Base-by-base conservation (phyloP, 2,888 invertebrate genomes). In the Drosophila hamatofila region DNA sequence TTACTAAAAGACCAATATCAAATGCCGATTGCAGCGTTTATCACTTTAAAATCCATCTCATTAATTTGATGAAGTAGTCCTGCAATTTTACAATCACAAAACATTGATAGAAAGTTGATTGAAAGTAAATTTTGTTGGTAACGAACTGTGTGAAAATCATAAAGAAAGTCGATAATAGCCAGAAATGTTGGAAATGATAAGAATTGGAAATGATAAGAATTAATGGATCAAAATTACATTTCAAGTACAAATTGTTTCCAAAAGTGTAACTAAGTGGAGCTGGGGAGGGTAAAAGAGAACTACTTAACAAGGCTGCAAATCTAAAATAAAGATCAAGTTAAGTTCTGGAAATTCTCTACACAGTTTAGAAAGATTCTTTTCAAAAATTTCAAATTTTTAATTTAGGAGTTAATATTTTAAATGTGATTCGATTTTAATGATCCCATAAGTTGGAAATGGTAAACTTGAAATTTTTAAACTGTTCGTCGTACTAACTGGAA, bases 41-140 rank as follows among this genome's bases (percentile, higher is more conserved):
- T 86, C 91, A 92, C 90, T 92, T 92, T 92, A 92, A 92, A 80
- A 92, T 92, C 92, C 92, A 92, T 88, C 92, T 92, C 91, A 92
- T 91, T 84, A 92, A 92, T 91, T 92, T 92, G 91, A 91, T 91
- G 90, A 92, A 91, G 91, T 91, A 92, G 75, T 92, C 92, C 92
- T 92, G 92, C 83, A 92, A 92, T 90, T 89, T 88, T 85, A 84
- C 81, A 88, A 78, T 78, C 71, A 78, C 77, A 75, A 77, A 77
- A 63, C 66, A 77, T 78, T 78, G 75, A 74, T 63, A 75, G 68
- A 74, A 80, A 76, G 74, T 76, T 57, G 35, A 55, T 73, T 75
- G 70, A 62, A 59, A 60, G 44, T 23, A n/a, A 57, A 63, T 60
- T 61, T 65, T 54, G 49, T 65, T 63, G 41, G 27, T 57, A 23